phyloP scores from a whole-genome alignment of 1,140 invertebrate genomes.

The Drosophila kepulauana region DNA sequence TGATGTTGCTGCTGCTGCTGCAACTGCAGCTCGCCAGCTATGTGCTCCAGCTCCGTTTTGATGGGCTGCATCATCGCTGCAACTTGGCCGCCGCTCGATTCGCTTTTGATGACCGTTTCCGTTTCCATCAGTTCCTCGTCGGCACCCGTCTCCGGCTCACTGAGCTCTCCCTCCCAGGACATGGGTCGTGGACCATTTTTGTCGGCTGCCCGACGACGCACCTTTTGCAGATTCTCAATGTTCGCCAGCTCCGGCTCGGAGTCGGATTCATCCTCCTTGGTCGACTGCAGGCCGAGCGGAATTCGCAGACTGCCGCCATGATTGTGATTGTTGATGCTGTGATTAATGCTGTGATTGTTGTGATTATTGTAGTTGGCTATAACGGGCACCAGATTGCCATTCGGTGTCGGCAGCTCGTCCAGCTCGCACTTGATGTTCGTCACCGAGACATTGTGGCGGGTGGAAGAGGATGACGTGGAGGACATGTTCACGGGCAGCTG shows the following conservation, averaged over 20 bases:
- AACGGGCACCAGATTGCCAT: slow-evolving; percentile 78
- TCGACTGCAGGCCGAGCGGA: slow-evolving; percentile 39
- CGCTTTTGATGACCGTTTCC: slow-evolving; percentile 78
- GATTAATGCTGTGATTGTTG: neutral
- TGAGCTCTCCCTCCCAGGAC: slow-evolving; percentile 96
- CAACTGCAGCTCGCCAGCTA: slow-evolving; percentile 67
- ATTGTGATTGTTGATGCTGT: slow-evolving; percentile 17
- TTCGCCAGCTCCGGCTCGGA: slow-evolving; percentile 81
- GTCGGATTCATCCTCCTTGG: slow-evolving; percentile 71
- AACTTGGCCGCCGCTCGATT: slow-evolving; percentile 44
- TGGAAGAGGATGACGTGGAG: neutral
- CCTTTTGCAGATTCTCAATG: slow-evolving; percentile 79
- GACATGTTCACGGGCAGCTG: slow-evolving; percentile 24
- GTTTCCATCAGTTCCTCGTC: slow-evolving; percentile 85
- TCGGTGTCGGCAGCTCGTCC: slow-evolving; percentile 70
- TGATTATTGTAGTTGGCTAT: slow-evolving; percentile 71
- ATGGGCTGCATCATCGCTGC: slow-evolving; percentile 54
- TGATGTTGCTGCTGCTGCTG: slow-evolving; percentile 26
- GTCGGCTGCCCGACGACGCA: slow-evolving; percentile 62
- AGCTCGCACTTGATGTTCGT: slow-evolving; percentile 84
- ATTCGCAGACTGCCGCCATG: slow-evolving; percentile 66
- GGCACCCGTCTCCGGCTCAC: slow-evolving; percentile 86
- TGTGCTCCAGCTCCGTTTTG: slow-evolving; percentile 71
- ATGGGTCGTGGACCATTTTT: slow-evolving; percentile 89
- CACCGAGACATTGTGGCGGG: slow-evolving; percentile 81